Conservation (phyloP, 1,140 invertebrate species). For the Procambarus virginalis region DNA sequence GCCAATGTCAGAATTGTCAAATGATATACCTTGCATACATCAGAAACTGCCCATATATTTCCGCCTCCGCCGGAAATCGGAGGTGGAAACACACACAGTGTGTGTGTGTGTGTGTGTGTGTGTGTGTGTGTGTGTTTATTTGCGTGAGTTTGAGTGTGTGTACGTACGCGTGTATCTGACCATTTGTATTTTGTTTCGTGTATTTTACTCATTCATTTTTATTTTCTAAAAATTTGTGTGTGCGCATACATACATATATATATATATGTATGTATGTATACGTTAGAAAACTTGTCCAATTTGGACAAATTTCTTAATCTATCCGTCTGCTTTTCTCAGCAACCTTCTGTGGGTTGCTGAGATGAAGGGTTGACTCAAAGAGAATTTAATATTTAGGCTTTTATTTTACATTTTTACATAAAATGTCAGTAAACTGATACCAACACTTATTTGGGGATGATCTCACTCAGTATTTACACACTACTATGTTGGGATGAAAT, state of each 20-base stretch:
- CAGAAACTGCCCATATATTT: too few relatives aligned
- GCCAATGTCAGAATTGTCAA: too few relatives aligned
- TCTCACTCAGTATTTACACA: conserved; percentile 30
- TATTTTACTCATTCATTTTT: background rate
- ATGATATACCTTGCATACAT: too few relatives aligned
- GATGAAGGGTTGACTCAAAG: background rate
- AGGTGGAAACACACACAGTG: too few relatives aligned
- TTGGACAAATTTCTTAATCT: too few relatives aligned
- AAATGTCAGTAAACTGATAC: conserved; percentile 48
- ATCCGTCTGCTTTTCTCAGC: too few relatives aligned
- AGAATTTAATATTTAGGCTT: conserved; percentile 14
- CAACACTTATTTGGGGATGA: conserved; percentile 26
- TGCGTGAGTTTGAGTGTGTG: background rate
- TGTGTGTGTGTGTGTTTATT: background rate
- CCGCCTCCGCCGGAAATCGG: too few relatives aligned
- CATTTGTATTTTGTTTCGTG: background rate
- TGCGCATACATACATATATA: background rate
- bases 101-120: too few relatives aligned
- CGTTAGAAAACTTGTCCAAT: too few relatives aligned
- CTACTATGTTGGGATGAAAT: background rate
- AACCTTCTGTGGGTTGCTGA: too few relatives aligned
- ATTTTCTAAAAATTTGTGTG: background rate
- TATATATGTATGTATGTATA: background rate
- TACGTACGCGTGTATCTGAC: background rate
- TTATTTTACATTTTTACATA: conserved; percentile 57